Evolutionary conservation across 2,113 vertebrate species (phyloP).

Genomic region (Cololabis saira): DNA sequence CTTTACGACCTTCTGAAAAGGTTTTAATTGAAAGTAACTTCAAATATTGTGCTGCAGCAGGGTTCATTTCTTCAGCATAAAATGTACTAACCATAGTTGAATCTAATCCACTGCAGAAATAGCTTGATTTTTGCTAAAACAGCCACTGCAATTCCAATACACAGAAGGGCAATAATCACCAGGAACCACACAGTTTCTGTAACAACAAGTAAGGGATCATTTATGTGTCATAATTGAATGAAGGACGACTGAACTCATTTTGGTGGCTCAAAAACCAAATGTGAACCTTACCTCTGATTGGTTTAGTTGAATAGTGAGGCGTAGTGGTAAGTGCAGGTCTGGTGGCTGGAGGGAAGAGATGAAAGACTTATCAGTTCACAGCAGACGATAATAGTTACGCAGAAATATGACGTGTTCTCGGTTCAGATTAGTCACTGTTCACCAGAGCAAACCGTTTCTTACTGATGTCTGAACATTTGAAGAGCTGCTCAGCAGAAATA

Average conservation of each 20-base stretch:
- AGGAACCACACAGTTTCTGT: slow-evolving; percentile 64
- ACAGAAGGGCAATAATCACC: slow-evolving; percentile 61
- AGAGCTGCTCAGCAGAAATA: background rate
- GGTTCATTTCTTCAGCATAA: background rate
- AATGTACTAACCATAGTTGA: slow-evolving; percentile 51
- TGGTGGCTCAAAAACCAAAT: background rate
- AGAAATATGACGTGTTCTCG: background rate
- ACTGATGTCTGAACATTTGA: background rate
- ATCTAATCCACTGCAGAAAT: slow-evolving; percentile 51
- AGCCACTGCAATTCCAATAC: slow-evolving; percentile 36
- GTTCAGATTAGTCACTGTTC: background rate
- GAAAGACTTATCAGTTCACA: background rate
- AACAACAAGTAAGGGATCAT: slow-evolving; percentile 24
- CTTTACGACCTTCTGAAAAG: no score
- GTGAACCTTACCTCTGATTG: slow-evolving; percentile 33
- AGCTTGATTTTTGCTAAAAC: slow-evolving; percentile 49
- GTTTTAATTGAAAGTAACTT: no score
- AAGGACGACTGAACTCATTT: background rate
- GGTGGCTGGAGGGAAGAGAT: background rate
- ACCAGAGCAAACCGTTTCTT: background rate
- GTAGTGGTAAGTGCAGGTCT: background rate
- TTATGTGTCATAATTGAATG: background rate
- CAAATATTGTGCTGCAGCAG: background rate
- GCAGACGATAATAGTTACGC: background rate
- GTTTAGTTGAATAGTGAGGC: fast-evolving